Evolutionary conservation across 2,797 vertebrate genomes (phyloP).

Genomic region (Eleutherodactylus coqui): DNA sequence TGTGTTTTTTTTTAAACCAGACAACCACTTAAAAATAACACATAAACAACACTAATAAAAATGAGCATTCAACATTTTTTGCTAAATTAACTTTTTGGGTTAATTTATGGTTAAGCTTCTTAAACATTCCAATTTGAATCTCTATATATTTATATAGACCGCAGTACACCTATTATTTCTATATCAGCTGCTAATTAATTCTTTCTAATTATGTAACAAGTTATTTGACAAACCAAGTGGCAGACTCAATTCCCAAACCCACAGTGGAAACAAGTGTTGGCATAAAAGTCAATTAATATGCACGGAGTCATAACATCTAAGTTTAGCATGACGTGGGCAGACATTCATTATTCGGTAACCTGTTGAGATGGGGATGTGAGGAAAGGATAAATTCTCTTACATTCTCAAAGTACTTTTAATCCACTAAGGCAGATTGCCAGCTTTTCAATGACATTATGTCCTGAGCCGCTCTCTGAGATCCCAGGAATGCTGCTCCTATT

Average conservation of each 20-base stretch:
- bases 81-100: too few relatives aligned
- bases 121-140: background rate
- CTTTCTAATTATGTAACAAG: slow-evolving; percentile 6
- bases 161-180: background rate
- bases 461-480: slow-evolving; percentile 68
- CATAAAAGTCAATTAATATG: slow-evolving; percentile 23
- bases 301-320: slow-evolving; percentile 16
- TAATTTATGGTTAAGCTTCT: background rate
- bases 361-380: slow-evolving; percentile 44
- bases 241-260: background rate
- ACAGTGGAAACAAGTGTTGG: slow-evolving; percentile 24
- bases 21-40: too few relatives aligned
- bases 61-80: background rate
- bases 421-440: slow-evolving; percentile 54
- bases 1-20: too few relatives aligned
- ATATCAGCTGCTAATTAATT: background rate
- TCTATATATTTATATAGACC: background rate
- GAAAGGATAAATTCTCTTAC: slow-evolving; percentile 54
- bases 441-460: slow-evolving; percentile 69
- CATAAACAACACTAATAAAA: too few relatives aligned
- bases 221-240: background rate
- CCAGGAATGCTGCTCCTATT: slow-evolving; percentile 68
- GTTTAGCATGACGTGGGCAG: slow-evolving; percentile 28
- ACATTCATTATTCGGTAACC: slow-evolving; percentile 45
- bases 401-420: slow-evolving; percentile 62